Evolutionary conservation across 2,888 invertebrate genomes (phyloP).

Genomic region (Cheilosia grossa): DNA sequence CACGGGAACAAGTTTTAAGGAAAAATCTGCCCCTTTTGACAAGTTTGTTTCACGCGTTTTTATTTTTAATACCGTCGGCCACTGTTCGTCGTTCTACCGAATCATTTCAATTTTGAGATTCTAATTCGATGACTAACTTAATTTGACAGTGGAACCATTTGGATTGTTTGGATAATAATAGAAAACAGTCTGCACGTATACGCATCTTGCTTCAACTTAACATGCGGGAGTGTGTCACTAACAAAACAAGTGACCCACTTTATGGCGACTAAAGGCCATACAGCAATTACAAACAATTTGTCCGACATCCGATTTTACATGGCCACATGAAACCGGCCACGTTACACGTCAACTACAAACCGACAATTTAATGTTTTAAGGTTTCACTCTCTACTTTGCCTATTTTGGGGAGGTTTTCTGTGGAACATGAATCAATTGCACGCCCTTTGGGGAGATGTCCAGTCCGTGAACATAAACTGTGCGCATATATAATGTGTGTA

Average conservation of each 20-base stretch:
- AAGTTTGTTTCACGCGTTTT: no score
- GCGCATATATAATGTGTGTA: not conserved
- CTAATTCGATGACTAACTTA: slow-evolving; percentile 1
- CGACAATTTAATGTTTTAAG: slow-evolving; percentile 20
- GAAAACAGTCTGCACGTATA: not conserved
- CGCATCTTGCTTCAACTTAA: not conserved
- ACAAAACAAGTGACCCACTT: slow-evolving; percentile 40
- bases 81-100: no score
- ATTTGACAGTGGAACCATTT: not conserved
- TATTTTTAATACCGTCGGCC: no score
- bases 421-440: slow-evolving; percentile 44
- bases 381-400: slow-evolving; percentile 16
- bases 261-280: slow-evolving; percentile 9
- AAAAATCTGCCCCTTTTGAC: no score
- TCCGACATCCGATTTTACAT: slow-evolving; percentile 27
- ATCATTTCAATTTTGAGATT: slow-evolving; percentile 6
- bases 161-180: not conserved
- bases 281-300: slow-evolving; percentile 46
- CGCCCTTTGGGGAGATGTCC: not conserved
- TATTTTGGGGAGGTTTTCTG: not conserved
- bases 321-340: slow-evolving; percentile 10
- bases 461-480: not conserved
- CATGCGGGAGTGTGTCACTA: slow-evolving; percentile 27
- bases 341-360: slow-evolving; percentile 22
- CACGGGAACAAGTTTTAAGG: no score